phyloP scores from a whole-genome alignment of 1,140 invertebrate genomes.

The Drosophila navojoa region DNA sequence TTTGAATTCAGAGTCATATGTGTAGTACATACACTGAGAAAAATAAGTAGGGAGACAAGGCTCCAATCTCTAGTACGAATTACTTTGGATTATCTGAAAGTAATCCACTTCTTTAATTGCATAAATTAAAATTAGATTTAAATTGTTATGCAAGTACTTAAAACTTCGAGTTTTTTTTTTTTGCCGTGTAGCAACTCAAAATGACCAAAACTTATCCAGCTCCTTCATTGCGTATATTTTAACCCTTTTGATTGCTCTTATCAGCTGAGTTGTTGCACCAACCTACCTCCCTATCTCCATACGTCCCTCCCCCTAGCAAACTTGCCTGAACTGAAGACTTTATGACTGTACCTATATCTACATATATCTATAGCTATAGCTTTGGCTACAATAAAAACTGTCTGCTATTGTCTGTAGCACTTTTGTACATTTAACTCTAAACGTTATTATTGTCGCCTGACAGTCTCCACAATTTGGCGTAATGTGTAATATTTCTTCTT shows the following conservation, averaged over 20 bases:
- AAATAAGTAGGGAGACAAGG: too few species aligned
- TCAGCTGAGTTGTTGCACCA: slow-evolving; percentile 3
- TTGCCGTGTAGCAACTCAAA: neutral
- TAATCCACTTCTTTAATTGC: too few species aligned
- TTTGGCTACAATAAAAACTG: slow-evolving; percentile 68
- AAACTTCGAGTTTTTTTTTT: neutral
- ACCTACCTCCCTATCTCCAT: neutral
- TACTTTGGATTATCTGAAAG: too few species aligned
- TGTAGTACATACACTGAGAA: too few species aligned
- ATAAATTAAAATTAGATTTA: too few species aligned
- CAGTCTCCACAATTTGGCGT: slow-evolving; percentile 81
- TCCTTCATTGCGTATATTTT: neutral
- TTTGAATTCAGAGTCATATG: too few species aligned
- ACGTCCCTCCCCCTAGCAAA: neutral
- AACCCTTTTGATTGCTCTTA: slow-evolving; percentile 29
- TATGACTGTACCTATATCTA: too few species aligned
- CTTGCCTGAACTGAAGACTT: too few species aligned
- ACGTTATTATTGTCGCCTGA: slow-evolving; percentile 80
- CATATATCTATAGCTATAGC: slow-evolving; percentile 41
- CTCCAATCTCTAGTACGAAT: too few species aligned
- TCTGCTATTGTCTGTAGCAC: slow-evolving; percentile 59
- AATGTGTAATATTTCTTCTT: slow-evolving; percentile 82
- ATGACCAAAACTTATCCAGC: neutral
- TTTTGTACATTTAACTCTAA: slow-evolving; percentile 65
- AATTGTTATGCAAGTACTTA: too few species aligned